Base-by-base conservation (phyloP, 2,113 vertebrate species). In the Electrona antarctica region DNA sequence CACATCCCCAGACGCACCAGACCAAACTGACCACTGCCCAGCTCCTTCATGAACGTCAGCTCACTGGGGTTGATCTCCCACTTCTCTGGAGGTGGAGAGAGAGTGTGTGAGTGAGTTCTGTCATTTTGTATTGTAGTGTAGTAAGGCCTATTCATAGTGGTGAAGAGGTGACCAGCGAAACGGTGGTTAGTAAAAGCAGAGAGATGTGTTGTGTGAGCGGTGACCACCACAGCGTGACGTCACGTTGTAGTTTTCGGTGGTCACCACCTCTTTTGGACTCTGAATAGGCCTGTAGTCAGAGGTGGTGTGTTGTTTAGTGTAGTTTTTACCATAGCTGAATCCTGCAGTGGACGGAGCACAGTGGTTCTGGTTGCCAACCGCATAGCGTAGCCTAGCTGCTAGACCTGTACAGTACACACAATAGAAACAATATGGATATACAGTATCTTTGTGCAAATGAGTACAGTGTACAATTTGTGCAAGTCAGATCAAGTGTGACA, bases 31-130 rank as follows among this genome's bases (percentile, higher is more conserved):
- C 98, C 97, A 0, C 95, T 94, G 54, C 97, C 97, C 78, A 99
- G 65, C 77, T 98, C 98, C 84, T 96, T 93, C 96, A 98, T 96
- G 73, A 98, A 95, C 0, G 96, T 98, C 88, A 99, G 87, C 72
- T 99, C 97, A 0, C 94, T 93, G 3, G 96, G 97, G 52, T 97
- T 94, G n/a, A 90, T 92, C 94, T 87, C 87, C 87, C 87, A 88
- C 71, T 85, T 83, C 29, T 86, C 87, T 88, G 28, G 2, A 67
- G n/a, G 11, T 2, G 7, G 11, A 41, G 11, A 56, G 29, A 45
- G 47, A 28, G 54, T 11, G 45, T 33, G 54, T 10, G 45, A 9
- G 14, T 59, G 45, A 11, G 55, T 41, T 41, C 33, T 41, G 33
- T 41, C 3, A 41, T 41, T 41, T 41, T 41, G 33, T 41, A 6